Evolutionary conservation across 1,140 invertebrate species (phyloP), one percentile per base, ranked within the genome.

Genomic region (Philopotamus ludificatus): DNA sequence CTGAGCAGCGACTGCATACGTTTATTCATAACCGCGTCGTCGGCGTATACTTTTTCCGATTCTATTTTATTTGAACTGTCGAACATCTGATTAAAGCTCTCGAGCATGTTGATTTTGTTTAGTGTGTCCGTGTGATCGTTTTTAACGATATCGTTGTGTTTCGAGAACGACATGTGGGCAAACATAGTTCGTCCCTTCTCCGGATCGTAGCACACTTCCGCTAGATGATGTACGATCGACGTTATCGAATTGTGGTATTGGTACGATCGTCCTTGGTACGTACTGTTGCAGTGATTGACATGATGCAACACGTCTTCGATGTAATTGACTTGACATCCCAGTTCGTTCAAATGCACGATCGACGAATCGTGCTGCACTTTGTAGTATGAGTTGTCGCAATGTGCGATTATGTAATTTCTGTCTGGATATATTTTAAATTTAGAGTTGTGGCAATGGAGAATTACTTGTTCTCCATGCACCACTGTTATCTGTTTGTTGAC

Each of bases 11-110:
- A 74, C 67, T 58, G 74, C 34, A 79, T 70, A 42, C 75, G 73
- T 15, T 72, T 70, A 65, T 75, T 76, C 41, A 75, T 55, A 12
- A 73, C 61, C 3, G 21, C 70, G 64, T 77, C 75, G 70, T 79
- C 76, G 1, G 73, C 72, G 70, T 74, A 79, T 15, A 80, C 71
- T n/a, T 63, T 68, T 57, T 77, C 74, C 42, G 79, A 76, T 70
- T 75, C 75, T 26, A 66, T 68, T 7, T 76, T 72, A n/a, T 74
- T 75, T 25, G 59, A 70, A 3, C 73, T 67, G 70, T 80, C 79
- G 68, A 78, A 77, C 78, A 79, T 77, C 42, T 74, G 75, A 66
- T 78, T 77, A 71, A 79, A 77, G 71, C 79, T 79, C 54, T 76
- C 78, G 45, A 79, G 72, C 57, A 80, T 71, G 39, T 73, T 74